Base-by-base conservation (phyloP, 2,797 vertebrate genomes). In the Poeciliopsis gracilis region DNA sequence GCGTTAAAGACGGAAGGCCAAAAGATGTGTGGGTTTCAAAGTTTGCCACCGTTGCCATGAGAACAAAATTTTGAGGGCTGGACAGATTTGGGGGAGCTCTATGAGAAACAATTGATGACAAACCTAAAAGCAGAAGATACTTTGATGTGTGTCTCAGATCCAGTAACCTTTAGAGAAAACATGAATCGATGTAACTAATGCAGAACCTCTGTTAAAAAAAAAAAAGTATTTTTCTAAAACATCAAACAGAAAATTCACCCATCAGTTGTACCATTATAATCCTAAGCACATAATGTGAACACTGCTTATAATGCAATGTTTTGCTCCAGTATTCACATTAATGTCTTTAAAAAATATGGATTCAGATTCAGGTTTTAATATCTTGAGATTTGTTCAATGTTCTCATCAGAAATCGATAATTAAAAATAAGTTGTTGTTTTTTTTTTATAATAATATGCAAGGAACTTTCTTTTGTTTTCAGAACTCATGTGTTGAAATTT, bases 31-130 rank as follows among this genome's bases (percentile, higher is more conserved):
- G 67, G 63, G 80, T 81, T 87, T 73, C 36, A 78, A 77, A 82
- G 46, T 73, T 69, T 80, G 78, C 55, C 43, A 63, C 71, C 43
- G 77, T 78, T 87, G 84, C 76, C 80, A 79, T 80, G 76, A 79
- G 84, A 88, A 85, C 81, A 66, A 81, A 80, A 33, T 78, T 77
- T 80, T 15, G n/a, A n/a, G 33, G 61, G 25, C 70, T 25, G 73
- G 81, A 61, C 46, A 81, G 59, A 77, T 41, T 57, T 78, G 46
- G 15, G 73, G 2, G 47, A 74, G 47, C 63, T 73, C 61, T 77
- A 69, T 41, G 47, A 61, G 43, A 43, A 76, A 73, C 38, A 72
- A 47, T 53, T 46, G 49, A 78, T 66, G 77, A 69, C 41, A 74
- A 75, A 72, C 66, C 76, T 75, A 25, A 49, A 51, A 76, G 59